Evolutionary conservation across 1,140 invertebrate species (phyloP).

Genomic region (Lasaia peninsularis): DNA sequence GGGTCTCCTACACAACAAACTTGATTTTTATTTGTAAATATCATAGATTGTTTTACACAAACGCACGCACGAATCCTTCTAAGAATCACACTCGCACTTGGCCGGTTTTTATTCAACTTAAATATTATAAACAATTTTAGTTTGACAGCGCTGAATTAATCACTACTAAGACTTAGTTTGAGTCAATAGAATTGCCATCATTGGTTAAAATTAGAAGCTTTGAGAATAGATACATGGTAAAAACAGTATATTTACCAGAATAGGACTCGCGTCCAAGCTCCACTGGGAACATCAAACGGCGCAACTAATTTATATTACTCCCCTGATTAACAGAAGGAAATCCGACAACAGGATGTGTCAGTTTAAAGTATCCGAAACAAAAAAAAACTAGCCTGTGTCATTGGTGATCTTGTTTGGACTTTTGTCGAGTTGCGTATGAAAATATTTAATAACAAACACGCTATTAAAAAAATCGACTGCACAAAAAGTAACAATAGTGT

Average conservation of each 20-base stretch:
- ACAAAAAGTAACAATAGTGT: no score
- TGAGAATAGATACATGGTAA: background rate
- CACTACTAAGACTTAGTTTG: no score
- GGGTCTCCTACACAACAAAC: no score
- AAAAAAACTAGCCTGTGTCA: slow-evolving; percentile 23
- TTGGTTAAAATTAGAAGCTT: background rate
- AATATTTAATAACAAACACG: background rate
- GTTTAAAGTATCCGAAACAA: slow-evolving; percentile 58
- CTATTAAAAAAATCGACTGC: no score
- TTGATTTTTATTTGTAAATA: no score
- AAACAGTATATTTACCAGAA: background rate
- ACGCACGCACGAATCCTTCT: no score
- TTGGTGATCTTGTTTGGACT: background rate
- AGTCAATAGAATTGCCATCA: no score
- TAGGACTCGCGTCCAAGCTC: background rate
- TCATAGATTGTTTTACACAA: no score
- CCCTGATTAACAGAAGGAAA: slow-evolving; percentile 59
- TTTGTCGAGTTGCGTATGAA: background rate
- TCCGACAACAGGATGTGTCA: slow-evolving; percentile 63
- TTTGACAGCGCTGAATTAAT: no score
- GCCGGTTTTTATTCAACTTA: no score
- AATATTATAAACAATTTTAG: no score
- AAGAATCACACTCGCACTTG: no score
- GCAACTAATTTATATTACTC: slow-evolving; percentile 2
- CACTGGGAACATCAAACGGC: slow-evolving; percentile 18